Percentiles rank a stretch among this genome's conserved stretches.
Conservation (phyloP, 2,113 vertebrate species). For the Halichoeres trimaculatus region DNA sequence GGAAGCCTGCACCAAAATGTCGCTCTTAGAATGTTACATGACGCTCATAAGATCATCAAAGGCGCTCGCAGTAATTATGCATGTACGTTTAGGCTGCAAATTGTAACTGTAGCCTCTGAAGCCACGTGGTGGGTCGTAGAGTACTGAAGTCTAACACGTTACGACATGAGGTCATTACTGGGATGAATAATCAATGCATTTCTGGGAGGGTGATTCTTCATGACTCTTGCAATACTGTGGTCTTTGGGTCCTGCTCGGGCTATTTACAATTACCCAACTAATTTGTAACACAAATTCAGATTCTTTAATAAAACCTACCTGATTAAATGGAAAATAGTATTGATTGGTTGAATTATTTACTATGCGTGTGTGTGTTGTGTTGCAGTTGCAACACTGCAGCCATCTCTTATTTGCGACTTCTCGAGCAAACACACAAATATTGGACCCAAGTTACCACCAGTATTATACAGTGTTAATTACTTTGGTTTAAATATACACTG, state of each 20-base stretch:
- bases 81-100: conserved; percentile 31
- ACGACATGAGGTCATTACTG: conserved; percentile 67
- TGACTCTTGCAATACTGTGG: conserved; percentile 63
- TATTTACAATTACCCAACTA: conserved; percentile 71
- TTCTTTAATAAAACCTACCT: conserved; percentile 54
- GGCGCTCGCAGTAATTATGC: not conserved
- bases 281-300: conserved; percentile 66
- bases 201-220: conserved; percentile 60
- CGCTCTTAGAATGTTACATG: not conserved
- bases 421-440: conserved; percentile 3
- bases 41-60: conserved; percentile 26
- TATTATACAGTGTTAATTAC: conserved; percentile 16
- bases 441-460: conserved; percentile 14
- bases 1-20: conserved; percentile 29
- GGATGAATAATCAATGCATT: conserved; percentile 75
- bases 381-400: conserved; percentile 9
- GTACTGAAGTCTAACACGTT: conserved; percentile 54
- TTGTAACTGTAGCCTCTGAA: conserved; percentile 23
- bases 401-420: conserved; percentile 26
- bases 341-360: conserved; percentile 53
- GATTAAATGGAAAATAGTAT: conserved; percentile 65
- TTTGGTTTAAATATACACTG: conserved; percentile 12
- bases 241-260: conserved; percentile 43
- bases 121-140: conserved; percentile 25
- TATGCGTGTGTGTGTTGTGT: conserved; percentile 28